Evolutionary conservation across 1,140 invertebrate genomes (phyloP).

Genomic region (Hyles vespertilio): DNA sequence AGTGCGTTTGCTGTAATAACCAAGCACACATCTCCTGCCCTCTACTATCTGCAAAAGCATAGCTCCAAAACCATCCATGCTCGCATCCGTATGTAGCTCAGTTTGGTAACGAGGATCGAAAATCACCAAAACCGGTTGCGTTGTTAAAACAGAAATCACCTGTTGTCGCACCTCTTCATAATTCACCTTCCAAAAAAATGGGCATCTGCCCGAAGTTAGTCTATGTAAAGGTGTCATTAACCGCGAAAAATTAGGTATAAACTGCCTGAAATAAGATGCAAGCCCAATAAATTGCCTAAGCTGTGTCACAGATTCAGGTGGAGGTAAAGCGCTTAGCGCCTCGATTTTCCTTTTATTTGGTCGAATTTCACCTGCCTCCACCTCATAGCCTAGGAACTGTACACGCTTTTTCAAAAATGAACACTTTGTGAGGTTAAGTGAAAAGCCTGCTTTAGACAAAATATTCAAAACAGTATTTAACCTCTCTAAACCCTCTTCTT

Average conservation of each 20-base stretch:
- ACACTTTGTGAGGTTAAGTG: conserved; percentile 34
- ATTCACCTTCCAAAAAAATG: conserved; percentile 17
- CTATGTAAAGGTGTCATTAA: conserved; percentile 25
- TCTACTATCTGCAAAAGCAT: conserved; percentile 19
- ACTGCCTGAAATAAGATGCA: conserved; percentile 25
- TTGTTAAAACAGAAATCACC: conserved; percentile 20
- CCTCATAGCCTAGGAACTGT: conserved; percentile 29
- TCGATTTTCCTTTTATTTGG: conserved; percentile 26
- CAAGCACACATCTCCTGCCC: conserved; percentile 22
- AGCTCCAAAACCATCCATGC: conserved; percentile 21
- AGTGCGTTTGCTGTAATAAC: conserved; percentile 41
- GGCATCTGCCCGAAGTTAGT: conserved; percentile 16
- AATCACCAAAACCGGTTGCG: conserved; percentile 21
- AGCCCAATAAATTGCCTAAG: conserved; percentile 33
- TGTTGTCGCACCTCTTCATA: conserved; percentile 17
- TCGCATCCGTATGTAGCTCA: conserved; percentile 31
- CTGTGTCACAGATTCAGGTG: conserved; percentile 28
- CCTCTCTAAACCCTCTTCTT: conserved; percentile 18
- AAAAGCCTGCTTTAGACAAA: conserved; percentile 22
- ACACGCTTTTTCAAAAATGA: conserved; percentile 28
- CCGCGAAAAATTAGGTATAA: conserved; percentile 23
- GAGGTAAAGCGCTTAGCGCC: conserved; percentile 21
- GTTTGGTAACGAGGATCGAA: conserved; percentile 13
- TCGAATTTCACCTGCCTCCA: conserved; percentile 20
- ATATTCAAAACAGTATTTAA: conserved; percentile 7